Evolutionary conservation across 2,113 vertebrate species (phyloP), one percentile per base, ranked within the genome.

Genomic region (Tragulus kanchil): DNA sequence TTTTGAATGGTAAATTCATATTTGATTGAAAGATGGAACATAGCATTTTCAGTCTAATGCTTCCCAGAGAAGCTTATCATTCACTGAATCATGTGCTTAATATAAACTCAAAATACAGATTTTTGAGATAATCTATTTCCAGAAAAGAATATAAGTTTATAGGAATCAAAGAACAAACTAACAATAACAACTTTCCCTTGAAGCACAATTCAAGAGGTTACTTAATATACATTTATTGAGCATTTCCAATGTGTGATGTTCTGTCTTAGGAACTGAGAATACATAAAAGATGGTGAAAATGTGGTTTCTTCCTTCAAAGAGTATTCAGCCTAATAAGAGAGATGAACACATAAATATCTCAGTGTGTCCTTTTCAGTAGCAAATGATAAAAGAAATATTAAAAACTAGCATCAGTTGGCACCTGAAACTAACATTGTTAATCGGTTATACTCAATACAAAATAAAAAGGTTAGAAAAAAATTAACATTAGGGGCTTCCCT

Each of bases 1-100:
- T 82, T 96, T 86, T 84, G 87, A 95, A 92, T 93, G 31, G 42
- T 3, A 94, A 97, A 96, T 93, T 88, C n/a, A 88, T n/a, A 94
- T 96, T 93, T 93, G 52, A 94, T 78, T 92, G 67, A 88, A 93
- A 92, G 58, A 73, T 64, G 12, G 58, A 95, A 73, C 79, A 84
- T 26, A 79, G 3, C 42, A 85, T 73, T 93, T 65, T 92, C 31
- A 90, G 16, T 92, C 85, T 85, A 82, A 50, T 95, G 59, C 78
- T 97, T 92, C 52, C 65, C 56, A 92, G 42, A 78, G 52, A 93
- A 82, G 16, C 6, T 91, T 94, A 17, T 52, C 45, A 48, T 93
- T 94, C 79, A 54, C 73, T 75, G 1, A 50, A 90, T 73, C 54
- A 79, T n/a, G 83, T 58, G 28, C 58, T 93, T 90, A 92, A 92